phyloP scores from a whole-genome alignment of 2,113 vertebrate genomes.

The Seriola aureovittata region DNA sequence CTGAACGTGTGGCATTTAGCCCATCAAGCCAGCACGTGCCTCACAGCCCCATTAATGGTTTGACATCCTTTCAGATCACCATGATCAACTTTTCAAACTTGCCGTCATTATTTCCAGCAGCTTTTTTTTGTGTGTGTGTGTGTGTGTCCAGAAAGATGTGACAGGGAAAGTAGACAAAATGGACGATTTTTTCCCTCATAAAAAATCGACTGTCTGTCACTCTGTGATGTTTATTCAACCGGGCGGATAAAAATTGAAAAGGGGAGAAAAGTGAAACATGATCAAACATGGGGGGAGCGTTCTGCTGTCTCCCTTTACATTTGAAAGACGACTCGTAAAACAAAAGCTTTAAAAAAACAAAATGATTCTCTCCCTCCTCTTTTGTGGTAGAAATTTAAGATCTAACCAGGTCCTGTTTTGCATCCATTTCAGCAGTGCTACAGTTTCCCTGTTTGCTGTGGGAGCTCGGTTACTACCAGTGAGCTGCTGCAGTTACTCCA shows the following conservation, averaged over 20 bases:
- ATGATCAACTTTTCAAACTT: slow-evolving; percentile 78
- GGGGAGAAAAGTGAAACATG: slow-evolving; percentile 27
- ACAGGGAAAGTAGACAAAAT: slow-evolving; percentile 66
- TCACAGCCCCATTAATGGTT: slow-evolving; percentile 59
- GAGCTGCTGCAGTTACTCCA: not conserved
- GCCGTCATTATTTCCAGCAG: slow-evolving; percentile 72
- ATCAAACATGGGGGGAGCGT: slow-evolving; percentile 26
- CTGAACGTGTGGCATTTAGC: slow-evolving; percentile 56
- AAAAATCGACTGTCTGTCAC: slow-evolving; percentile 51
- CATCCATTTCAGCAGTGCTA: not conserved
- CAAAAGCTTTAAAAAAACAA: not conserved
- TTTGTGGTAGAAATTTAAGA: slow-evolving; percentile 12
- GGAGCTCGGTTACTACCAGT: not conserved
- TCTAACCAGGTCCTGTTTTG: not conserved
- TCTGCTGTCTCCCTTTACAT: not conserved
- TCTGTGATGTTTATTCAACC: slow-evolving; percentile 65
- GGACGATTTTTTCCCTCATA: not conserved
- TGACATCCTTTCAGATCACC: slow-evolving; percentile 71
- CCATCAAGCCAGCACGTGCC: slow-evolving; percentile 56
- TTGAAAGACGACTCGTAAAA: slow-evolving; percentile 10
- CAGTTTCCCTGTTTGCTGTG: not conserved
- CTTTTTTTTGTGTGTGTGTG: slow-evolving; percentile 1
- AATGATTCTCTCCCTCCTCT: not conserved
- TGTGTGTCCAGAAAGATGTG: slow-evolving; percentile 37
- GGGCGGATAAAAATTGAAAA: slow-evolving; percentile 30